Evolutionary conservation across 2,888 invertebrate species (phyloP).

Genomic region (Temnothorax rugatulus): DNA sequence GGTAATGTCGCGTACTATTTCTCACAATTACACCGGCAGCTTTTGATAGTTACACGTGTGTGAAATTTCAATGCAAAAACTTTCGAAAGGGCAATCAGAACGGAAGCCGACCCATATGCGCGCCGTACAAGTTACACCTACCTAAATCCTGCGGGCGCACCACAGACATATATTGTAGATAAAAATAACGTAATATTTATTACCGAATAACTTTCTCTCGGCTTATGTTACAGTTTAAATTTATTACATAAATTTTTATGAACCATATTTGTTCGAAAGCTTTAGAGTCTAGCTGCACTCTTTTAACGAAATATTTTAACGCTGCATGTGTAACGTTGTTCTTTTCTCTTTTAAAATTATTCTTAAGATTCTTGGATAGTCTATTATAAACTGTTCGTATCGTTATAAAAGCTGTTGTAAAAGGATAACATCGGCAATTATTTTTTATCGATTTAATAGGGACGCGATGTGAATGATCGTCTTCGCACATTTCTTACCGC

Average conservation of each 20-base stretch:
- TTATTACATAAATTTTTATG: neutral
- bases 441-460: conserved; percentile 9
- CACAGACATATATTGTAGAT: neutral
- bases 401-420: neutral
- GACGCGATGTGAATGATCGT: neutral
- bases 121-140: conserved; percentile 16
- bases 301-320: neutral
- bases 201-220: neutral
- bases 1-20: conserved; percentile 47
- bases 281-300: neutral
- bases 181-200: conserved; percentile 21
- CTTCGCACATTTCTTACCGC: neutral
- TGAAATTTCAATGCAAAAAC: conserved; percentile 64
- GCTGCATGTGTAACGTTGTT: neutral
- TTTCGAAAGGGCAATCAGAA: conserved; percentile 72
- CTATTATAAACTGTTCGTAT: neutral
- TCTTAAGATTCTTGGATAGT: neutral
- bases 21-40: conserved; percentile 42
- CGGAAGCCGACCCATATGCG: conserved; percentile 59
- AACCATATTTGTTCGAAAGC: neutral
- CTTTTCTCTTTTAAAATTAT: neutral
- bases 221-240: neutral
- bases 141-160: conserved; percentile 22
- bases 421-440: neutral
- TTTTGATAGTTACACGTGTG: conserved; percentile 51